Base-by-base conservation (phyloP, 2,888 invertebrate species). In the Helleia helle region DNA sequence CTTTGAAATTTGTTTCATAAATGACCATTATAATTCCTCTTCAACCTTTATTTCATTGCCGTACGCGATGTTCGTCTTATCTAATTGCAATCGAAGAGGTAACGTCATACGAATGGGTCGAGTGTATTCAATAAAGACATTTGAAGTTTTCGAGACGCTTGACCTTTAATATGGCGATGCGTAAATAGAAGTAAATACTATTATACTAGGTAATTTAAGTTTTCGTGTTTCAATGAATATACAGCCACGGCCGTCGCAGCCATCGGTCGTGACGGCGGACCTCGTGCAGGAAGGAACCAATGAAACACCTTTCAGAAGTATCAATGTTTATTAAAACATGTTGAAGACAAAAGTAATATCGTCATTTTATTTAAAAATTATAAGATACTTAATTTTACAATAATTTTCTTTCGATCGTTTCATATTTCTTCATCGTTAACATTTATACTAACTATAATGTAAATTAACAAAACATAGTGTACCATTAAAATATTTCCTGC, bases 311-410 rank as follows among this genome's bases (percentile, higher is more conserved):
- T 55, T 58, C 47, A 46, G 52, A 70, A 69, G 68, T 76, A 71
- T 66, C 62, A 77, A 71, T 73, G 68, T 83, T 80, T 81, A 83
- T 79, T 81, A 70, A 74, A 80, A 76, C 76, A 71, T 79, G 76
- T 83, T 80, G 73, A 71, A 62, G 70, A 71, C 61, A 71, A 74
- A 75, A 70, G 62, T 75, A 81, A 83, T 75, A 73, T 69, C 71
- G 65, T 76, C 71, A 73, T 62, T 67, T 65, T 59, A 67, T 75
- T 65, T 59, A 70, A 73, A 71, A 79, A 73, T 63, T 54, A 71
- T 69, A 71, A 65, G 62, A 52, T 49, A n/a, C n/a, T n/a, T n/a
- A 48, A 58, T 50, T 62, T 65, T 65, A 51, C 43, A 47, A 54
- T 55, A 46, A 43, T 42, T 47, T 48, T 47, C 40, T 44, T 27